Evolutionary conservation across 2,113 vertebrate genomes (phyloP), one percentile per base, ranked within the genome.

Genomic region (Apodemus speciosus): DNA sequence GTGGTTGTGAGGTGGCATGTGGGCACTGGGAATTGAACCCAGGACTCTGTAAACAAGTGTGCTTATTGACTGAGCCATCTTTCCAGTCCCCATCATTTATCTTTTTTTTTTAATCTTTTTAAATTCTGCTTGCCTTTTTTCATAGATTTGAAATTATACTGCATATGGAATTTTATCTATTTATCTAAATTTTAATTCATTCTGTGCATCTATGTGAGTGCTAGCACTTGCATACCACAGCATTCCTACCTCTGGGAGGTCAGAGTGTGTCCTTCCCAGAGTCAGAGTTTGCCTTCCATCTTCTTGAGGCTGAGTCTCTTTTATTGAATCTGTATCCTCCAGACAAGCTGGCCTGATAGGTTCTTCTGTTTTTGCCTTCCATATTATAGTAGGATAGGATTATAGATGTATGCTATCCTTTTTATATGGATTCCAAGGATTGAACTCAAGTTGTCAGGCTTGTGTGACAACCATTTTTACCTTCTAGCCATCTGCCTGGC

Each of bases 61-160:
- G 25, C 72, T 75, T 46, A 23, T 23, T 9, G 5, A 75, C 72
- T 46, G 40, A 30, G 43, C 72, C 72, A 30, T 46, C 72, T 40
- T 46, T 46, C 40, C 40, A 46, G 32, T 77, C 49, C 9, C 1
- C 14, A 58, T 43, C 25, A 58, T 60, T 81, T 58, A 43, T 86
- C 30, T 23, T 88, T 90, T 51, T 51, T 46, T 46, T 46, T 46
- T 46, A 46, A 46, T 93, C 88, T 46, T 72, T 93, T n/a, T 51
- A 89, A 69, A 35, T 91, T 76, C 15, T 64, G 32, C 30, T 91
- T 90, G 3, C 76, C 53, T 51, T 30, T 87, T 69, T 75, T 53
- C 11, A 68, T 75, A 87, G 73, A 89, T 91, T 92, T 89, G 68
- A n/a, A 94, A 71, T 93, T 94, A 68, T 71, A 51, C 21, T 92